Percentiles rank a stretch among this genome's conserved stretches.
phyloP scores from a whole-genome alignment of 2,113 vertebrate genomes.

The Megaptera novaeangliae region DNA sequence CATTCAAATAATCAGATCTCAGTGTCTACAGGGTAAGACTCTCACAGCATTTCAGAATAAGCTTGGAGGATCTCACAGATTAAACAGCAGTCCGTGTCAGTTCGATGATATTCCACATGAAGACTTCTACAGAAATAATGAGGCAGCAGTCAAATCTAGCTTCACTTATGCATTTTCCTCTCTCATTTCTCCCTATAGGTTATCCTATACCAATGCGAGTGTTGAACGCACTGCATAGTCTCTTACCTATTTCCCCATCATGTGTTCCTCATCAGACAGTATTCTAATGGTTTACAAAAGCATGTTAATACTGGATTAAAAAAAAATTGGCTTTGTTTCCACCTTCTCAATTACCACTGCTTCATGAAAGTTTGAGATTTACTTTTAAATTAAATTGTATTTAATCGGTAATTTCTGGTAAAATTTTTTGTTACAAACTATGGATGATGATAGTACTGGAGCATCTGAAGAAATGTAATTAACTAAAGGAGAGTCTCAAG shows the following conservation, averaged over 20 bases:
- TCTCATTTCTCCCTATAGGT: neutral
- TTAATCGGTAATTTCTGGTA: constrained; percentile 31
- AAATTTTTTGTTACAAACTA: neutral
- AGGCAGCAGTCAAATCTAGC: neutral
- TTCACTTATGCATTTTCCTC: neutral
- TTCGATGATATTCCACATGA: neutral
- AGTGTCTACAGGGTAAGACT: neutral
- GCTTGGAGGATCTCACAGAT: neutral
- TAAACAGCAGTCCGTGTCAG: neutral
- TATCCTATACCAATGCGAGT: accelerated
- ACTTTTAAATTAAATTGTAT: constrained; percentile 28
- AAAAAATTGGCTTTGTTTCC: neutral
- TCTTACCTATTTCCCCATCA: neutral
- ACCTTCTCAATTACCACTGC: neutral
- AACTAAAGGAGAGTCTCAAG: neutral
- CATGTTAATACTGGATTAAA: neutral
- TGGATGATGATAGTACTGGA: neutral
- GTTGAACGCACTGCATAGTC: neutral
- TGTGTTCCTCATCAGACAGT: neutral
- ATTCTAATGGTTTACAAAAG: neutral
- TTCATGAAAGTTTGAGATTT: constrained; percentile 40
- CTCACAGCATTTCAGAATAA: neutral
- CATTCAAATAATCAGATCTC: constrained; percentile 21
- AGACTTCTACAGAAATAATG: neutral
- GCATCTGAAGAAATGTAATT: constrained; percentile 39